Evolutionary conservation across 2,797 vertebrate genomes (phyloP), one percentile per base, ranked within the genome.

Genomic region (Crenichthys baileyi): DNA sequence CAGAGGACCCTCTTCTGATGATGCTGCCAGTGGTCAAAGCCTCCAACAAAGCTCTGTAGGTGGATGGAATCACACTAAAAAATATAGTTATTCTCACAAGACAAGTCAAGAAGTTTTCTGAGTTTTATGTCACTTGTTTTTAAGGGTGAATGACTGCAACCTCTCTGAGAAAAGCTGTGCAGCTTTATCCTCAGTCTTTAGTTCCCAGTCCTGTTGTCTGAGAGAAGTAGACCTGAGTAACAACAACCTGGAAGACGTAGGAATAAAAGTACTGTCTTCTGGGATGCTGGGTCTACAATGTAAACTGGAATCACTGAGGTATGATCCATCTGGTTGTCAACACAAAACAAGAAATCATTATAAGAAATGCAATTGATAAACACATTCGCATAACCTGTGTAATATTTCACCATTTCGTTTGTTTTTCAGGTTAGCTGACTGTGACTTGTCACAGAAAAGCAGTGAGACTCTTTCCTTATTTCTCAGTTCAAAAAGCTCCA

Each of bases 141-240:
- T 18, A 51, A 80, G 74, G 24, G 41, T 80, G 1, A 72, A 56
- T 2, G 4, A 63, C 26, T 87, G 85, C 75, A 58, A 53, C 50
- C 77, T 87, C 16, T 51, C 80, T 8, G n/a, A 15, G 68, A 61
- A 24, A 75, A 80, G 68, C 1, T 82, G 79, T 63, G 22, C 29
- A 75, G 65, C 36, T 44, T 36, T 86, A 26, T 74, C 79, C 24
- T 82, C 71, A 39, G 46, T 79, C 22, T 75, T 87, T 13, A 44
- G 44, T 29, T 85, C 72, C 7, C 56, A 65, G 44, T 50, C 63
- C 36, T 80, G 44, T 6, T 41, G 36, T 61, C 39, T 83, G 9
- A 80, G 24, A 68, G 61, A 83, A 1, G 44, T 83, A 51, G 83
- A 87, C 56, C 76, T 87, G 70, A 85, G 80, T 48, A 74, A 87